Conservation (phyloP, 2,797 vertebrate species). For the Crocidura indochinensis region DNA sequence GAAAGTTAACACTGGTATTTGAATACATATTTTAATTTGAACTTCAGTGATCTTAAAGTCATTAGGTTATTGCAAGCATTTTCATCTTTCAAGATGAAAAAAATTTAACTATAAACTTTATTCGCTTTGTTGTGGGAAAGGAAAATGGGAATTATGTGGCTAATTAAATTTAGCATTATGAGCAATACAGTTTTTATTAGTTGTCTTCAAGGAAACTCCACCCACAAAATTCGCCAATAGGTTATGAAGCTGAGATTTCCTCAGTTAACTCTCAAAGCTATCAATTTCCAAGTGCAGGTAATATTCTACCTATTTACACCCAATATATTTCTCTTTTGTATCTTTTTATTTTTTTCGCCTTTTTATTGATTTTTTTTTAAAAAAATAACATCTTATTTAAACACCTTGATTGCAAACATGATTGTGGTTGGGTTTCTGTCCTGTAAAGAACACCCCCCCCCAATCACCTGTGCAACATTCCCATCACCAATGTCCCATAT, state of each 20-base stretch:
- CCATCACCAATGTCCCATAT: no score
- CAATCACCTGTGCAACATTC: no score
- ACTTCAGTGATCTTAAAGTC: not conserved
- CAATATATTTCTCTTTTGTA: not conserved
- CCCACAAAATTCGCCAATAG: constrained; percentile 31
- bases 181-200: constrained; percentile 64
- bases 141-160: constrained; percentile 62
- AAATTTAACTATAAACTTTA: constrained; percentile 60
- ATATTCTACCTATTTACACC: constrained; percentile 27
- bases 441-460: no score
- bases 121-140: constrained; percentile 49
- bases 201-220: constrained; percentile 47
- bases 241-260: constrained; percentile 40
- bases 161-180: constrained; percentile 52
- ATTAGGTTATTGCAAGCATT: not conserved
- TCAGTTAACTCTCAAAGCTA: constrained; percentile 11
- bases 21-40: not conserved
- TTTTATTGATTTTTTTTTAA: no score
- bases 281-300: constrained; percentile 22
- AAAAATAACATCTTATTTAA: no score
- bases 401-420: no score
- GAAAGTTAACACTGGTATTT: constrained; percentile 22
- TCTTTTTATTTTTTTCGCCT: no score
- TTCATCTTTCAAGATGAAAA: constrained; percentile 56
- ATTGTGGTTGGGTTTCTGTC: no score